Evolutionary conservation across 1,140 invertebrate species (phyloP).

Genomic region (Drosophila sp.): DNA sequence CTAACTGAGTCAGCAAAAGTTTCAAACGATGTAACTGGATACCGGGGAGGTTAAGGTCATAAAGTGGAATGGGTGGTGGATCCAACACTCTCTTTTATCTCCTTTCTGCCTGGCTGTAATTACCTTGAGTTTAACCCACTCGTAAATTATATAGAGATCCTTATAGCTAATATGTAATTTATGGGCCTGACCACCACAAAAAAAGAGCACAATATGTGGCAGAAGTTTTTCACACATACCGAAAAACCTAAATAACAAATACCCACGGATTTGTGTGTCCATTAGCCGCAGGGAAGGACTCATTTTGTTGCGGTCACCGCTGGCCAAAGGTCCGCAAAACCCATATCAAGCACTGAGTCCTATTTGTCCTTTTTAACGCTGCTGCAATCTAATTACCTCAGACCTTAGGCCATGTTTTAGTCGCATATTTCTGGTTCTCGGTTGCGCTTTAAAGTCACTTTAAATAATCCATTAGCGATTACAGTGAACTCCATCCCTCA

Average conservation of each 20-base stretch:
- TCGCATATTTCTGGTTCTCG: constrained; percentile 11
- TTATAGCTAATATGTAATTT: constrained; percentile 80
- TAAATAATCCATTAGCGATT: constrained; percentile 78
- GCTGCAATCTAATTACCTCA: constrained; percentile 67
- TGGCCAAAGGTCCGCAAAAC: constrained; percentile 30
- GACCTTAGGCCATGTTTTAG: constrained; percentile 28
- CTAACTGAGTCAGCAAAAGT: constrained; percentile 59
- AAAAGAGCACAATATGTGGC: constrained; percentile 45
- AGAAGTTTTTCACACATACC: constrained; percentile 34
- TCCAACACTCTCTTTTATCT: constrained; percentile 12
- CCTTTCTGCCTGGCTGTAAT: constrained; percentile 43
- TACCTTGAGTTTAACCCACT: constrained; percentile 66
- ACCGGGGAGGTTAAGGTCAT: not conserved
- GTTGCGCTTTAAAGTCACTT: constrained; percentile 64
- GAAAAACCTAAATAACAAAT: constrained; percentile 63
- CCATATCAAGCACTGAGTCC: constrained; percentile 41
- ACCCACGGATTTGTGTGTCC: constrained; percentile 64
- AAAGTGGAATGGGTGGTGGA: not conserved
- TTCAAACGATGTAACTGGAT: constrained; percentile 21
- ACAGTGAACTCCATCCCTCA: constrained; percentile 33
- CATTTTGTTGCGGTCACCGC: constrained; percentile 51
- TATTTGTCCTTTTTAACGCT: constrained; percentile 44
- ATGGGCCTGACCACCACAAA: constrained; percentile 49
- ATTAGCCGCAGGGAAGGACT: constrained; percentile 59
- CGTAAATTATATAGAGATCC: constrained; percentile 80